These are phyloP conservation scores for Ophioninae sp. DNA, from an alignment of 2,888 invertebrate species.

Conservation along the genomic window DNA sequence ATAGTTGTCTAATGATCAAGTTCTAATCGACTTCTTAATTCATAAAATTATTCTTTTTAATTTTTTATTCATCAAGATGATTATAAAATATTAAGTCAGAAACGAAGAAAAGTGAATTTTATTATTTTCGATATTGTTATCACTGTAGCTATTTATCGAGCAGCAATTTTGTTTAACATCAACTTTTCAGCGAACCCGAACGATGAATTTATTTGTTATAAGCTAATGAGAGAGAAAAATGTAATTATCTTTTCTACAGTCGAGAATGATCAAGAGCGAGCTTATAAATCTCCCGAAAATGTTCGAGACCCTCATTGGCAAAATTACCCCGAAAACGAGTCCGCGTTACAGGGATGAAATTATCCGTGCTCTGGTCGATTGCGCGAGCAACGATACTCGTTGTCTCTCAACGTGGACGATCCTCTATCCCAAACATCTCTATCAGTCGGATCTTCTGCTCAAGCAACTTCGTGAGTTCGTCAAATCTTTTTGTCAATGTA, in stretches of 20 bases:
- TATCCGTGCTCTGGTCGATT: slow-evolving; percentile 84
- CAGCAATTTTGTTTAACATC: too few species aligned
- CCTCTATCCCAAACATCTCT: slow-evolving; percentile 85
- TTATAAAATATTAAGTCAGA: too few species aligned
- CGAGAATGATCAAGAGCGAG: slow-evolving; percentile 75
- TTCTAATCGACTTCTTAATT: too few species aligned
- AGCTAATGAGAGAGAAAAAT: background rate
- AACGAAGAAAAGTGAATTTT: too few species aligned
- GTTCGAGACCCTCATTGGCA: slow-evolving; percentile 86
- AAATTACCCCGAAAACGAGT: slow-evolving; percentile 83
- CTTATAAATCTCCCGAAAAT: slow-evolving; percentile 80
- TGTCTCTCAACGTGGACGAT: slow-evolving; percentile 87
- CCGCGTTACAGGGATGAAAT: slow-evolving; percentile 83
- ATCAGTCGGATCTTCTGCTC: slow-evolving; percentile 86
- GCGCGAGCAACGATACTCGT: slow-evolving; percentile 84
- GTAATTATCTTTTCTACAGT: slow-evolving; percentile 71
- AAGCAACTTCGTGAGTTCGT: slow-evolving; percentile 79
- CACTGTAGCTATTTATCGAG: too few species aligned
- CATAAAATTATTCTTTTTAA: too few species aligned
- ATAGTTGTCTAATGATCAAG: too few species aligned
- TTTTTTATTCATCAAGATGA: too few species aligned
- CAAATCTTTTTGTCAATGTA: too few species aligned
- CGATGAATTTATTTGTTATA: too few species aligned
- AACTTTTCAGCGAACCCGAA: too few species aligned
- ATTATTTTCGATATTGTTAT: too few species aligned